Percentiles rank a stretch among this genome's conserved stretches.
These are phyloP conservation scores for Moxostoma hubbsi DNA, from an alignment of 2,797 vertebrate genomes.

Conservation along the genomic window DNA sequence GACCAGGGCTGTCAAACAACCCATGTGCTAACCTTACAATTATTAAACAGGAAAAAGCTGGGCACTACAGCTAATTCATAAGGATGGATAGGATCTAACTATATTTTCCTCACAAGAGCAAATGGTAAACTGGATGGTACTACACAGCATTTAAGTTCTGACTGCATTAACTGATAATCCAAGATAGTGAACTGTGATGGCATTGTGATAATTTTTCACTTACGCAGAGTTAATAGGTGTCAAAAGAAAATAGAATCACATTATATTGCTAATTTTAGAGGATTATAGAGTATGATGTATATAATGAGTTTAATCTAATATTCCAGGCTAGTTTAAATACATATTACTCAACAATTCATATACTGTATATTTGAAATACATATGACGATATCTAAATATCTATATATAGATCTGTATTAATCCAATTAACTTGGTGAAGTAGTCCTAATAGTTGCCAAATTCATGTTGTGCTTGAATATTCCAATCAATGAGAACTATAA, in stretches of 20 bases:
- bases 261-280: constrained; percentile 1
- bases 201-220: neutral
- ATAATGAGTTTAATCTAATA: constrained; percentile 8
- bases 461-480: neutral
- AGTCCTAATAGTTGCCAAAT: constrained; percentile 19
- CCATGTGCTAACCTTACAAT: constrained; percentile 59
- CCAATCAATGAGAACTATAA: constrained; percentile 34
- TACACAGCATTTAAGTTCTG: constrained; percentile 3
- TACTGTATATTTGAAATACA: neutral
- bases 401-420: too few relatives aligned
- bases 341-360: neutral
- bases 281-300: neutral
- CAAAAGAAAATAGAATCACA: constrained; percentile 13
- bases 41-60: constrained; percentile 62
- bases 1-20: constrained; percentile 52
- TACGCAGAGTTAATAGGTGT: neutral
- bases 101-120: constrained; percentile 18
- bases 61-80: constrained; percentile 53
- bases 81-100: constrained; percentile 44
- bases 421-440: too few relatives aligned
- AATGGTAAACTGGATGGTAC: neutral
- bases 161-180: too few relatives aligned
- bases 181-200: neutral
- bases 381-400: too few relatives aligned
- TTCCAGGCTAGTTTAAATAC: neutral